phyloP scores from a whole-genome alignment of 2,797 vertebrate species.

The Heliangelus exortis region DNA sequence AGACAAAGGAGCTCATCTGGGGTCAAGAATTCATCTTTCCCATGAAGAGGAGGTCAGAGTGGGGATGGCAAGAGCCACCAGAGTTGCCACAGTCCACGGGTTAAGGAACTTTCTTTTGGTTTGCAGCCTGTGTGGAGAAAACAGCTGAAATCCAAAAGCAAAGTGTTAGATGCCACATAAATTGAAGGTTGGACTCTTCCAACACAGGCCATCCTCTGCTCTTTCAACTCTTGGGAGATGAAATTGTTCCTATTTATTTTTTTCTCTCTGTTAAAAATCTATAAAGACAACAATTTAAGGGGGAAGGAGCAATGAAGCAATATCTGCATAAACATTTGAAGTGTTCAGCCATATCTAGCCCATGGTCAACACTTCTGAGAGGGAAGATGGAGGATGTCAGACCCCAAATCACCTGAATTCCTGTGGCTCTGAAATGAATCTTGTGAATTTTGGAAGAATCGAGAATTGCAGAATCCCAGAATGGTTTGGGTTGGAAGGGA shows the following conservation, averaged over 20 bases:
- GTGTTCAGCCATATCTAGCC: too few relatives aligned
- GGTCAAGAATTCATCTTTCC: neutral
- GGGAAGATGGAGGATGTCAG: neutral
- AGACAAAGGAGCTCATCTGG: neutral
- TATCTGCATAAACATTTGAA: neutral
- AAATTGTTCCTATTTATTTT: neutral
- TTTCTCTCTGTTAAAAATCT: neutral
- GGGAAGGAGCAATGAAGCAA: neutral
- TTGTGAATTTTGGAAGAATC: fast-evolving
- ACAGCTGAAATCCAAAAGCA: neutral
- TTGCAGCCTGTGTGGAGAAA: neutral
- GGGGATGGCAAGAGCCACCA: neutral
- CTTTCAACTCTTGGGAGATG: neutral
- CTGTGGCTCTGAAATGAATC: neutral
- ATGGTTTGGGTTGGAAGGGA: too few relatives aligned
- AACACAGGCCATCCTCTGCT: neutral
- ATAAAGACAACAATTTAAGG: neutral
- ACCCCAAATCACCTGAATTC: neutral
- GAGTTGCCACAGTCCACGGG: neutral
- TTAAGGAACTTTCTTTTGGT: fast-evolving
- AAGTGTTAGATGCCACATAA: neutral
- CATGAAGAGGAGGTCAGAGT: neutral
- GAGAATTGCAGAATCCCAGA: too few relatives aligned
- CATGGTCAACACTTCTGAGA: neutral
- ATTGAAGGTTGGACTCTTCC: neutral